Percentiles rank a stretch among this genome's conserved stretches.
Evolutionary conservation across 1,140 invertebrate species (phyloP).

Genomic region (Andrena cerasifolii): DNA sequence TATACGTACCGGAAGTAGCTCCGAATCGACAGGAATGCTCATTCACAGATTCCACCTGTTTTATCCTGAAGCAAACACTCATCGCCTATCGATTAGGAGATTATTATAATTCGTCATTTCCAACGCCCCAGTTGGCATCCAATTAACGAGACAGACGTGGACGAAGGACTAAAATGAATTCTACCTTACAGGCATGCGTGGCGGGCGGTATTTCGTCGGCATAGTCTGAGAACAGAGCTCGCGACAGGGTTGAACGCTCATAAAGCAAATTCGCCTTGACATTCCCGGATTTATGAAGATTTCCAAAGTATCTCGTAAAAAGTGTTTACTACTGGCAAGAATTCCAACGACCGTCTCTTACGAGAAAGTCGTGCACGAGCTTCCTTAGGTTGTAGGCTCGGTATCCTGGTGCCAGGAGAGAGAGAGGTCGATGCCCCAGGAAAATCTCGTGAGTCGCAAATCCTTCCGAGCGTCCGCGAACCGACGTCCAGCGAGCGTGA

Average conservation of each 20-base stretch:
- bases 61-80: too few species aligned
- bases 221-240: constrained; percentile 27
- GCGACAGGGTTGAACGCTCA: constrained; percentile 21
- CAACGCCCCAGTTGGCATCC: neutral
- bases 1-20: too few species aligned
- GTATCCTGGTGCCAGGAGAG: constrained; percentile 46
- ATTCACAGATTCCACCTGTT: too few species aligned
- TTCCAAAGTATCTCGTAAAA: constrained; percentile 64
- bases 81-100: constrained; percentile 3
- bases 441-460: constrained; percentile 78
- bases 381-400: constrained; percentile 47
- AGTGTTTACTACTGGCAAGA: constrained; percentile 58
- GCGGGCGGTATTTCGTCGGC: constrained; percentile 9
- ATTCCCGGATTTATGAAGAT: constrained; percentile 62
- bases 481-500: constrained; percentile 76
- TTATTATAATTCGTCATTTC: constrained; percentile 2
- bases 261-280: constrained; percentile 58
- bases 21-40: too few species aligned
- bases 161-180: constrained; percentile 15
- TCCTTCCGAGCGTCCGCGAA: constrained; percentile 71
- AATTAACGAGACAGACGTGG: constrained; percentile 16
- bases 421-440: constrained; percentile 72
- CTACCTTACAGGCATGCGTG: constrained; percentile 12
- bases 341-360: constrained; percentile 57
- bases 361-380: constrained; percentile 62